Conservation (phyloP, 2,797 vertebrate species). For the Momotus momota region DNA sequence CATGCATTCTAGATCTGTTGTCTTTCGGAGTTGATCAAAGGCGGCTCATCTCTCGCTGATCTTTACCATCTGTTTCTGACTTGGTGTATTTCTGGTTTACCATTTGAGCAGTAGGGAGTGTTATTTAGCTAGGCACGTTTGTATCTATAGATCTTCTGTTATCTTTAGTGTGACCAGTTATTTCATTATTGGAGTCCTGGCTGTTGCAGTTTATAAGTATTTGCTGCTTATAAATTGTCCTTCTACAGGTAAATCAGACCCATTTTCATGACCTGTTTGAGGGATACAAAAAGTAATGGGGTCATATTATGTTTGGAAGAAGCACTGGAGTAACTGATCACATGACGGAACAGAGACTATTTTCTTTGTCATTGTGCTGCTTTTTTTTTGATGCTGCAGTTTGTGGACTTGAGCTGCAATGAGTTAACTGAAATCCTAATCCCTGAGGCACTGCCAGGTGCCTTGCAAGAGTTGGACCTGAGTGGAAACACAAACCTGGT, state of each 20-base stretch:
- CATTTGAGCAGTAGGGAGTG: not conserved
- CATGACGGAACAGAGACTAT: not conserved
- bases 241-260: not conserved
- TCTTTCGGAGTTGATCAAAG: not conserved
- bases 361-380: not conserved
- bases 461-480: slow-evolving; percentile 93
- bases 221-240: not conserved
- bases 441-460: slow-evolving; percentile 88
- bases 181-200: not conserved
- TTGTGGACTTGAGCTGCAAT: slow-evolving; percentile 96
- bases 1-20: not conserved
- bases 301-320: not conserved
- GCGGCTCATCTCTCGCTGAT: not conserved
- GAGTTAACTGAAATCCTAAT: slow-evolving; percentile 93
- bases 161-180: not conserved
- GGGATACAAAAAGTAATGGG: not conserved
- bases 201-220: not conserved
- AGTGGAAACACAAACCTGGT: slow-evolving; percentile 92
- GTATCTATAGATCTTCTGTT: not conserved
- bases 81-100: not conserved
- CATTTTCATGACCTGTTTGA: not conserved
- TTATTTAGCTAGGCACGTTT: not conserved
- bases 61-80: not conserved
- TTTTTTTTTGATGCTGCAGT: slow-evolving; percentile 73
- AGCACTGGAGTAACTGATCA: not conserved